These are phyloP conservation scores for Copidosoma aretas DNA, from an alignment of 2,888 invertebrate species.

Conservation along the genomic window DNA sequence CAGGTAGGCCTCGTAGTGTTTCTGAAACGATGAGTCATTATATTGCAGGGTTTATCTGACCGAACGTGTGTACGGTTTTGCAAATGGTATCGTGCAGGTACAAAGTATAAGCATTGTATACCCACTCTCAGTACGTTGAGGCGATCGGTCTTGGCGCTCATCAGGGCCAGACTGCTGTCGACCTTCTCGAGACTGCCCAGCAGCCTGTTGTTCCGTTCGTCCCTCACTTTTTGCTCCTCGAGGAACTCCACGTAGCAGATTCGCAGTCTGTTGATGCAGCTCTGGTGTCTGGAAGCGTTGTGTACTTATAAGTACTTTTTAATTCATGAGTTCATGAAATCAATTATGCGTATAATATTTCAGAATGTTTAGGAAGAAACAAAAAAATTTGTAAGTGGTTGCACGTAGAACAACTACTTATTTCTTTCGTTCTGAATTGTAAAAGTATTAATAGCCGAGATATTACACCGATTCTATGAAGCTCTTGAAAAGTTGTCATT, in stretches of 20 bases:
- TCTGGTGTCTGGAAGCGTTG: slow-evolving; percentile 54
- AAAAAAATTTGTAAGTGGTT: no score
- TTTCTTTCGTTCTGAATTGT: no score
- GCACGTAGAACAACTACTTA: no score
- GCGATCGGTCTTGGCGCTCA: slow-evolving; percentile 69
- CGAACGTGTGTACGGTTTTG: not conserved
- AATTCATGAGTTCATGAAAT: no score
- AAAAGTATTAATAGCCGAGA: no score
- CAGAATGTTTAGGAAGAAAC: not conserved
- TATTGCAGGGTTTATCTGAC: not conserved
- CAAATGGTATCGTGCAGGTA: not conserved
- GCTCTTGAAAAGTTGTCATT: no score
- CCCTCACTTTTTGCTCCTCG: slow-evolving; percentile 68
- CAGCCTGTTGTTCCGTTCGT: slow-evolving; percentile 69
- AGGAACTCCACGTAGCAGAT: slow-evolving; percentile 65
- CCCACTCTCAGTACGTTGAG: slow-evolving; percentile 66
- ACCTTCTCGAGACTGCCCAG: slow-evolving; percentile 67
- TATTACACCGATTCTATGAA: no score
- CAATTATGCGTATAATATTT: not conserved
- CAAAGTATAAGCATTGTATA: no score
- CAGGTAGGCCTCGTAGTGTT: slow-evolving; percentile 54
- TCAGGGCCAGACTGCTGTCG: slow-evolving; percentile 66
- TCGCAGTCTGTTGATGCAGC: slow-evolving; percentile 60
- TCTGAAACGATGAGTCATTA: slow-evolving; percentile 45
- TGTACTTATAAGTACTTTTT: no score